Conservation (phyloP, 92 coral and sea anemone genomes). For the Bergia puertoricense region DNA sequence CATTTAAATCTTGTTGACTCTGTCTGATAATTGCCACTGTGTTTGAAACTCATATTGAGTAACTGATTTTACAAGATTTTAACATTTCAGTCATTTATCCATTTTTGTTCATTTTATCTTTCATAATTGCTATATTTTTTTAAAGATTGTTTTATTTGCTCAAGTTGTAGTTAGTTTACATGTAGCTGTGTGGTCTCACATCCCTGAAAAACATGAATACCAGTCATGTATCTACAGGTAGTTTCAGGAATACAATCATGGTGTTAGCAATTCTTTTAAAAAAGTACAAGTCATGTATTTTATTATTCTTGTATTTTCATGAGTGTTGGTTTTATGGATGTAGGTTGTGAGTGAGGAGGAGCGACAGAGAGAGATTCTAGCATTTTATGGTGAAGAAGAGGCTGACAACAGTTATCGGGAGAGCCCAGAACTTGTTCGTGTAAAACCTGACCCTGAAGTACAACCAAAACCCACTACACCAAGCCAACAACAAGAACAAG, state of each 20-base stretch:
- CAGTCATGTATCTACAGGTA: neutral
- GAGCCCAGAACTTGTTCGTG: constrained; percentile 27
- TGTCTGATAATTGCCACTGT: too few species aligned
- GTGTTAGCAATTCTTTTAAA: neutral
- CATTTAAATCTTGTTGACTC: too few species aligned
- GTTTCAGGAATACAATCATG: neutral
- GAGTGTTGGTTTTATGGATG: neutral
- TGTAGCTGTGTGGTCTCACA: too few species aligned
- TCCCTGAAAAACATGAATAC: too few species aligned
- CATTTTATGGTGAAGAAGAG: constrained; percentile 44
- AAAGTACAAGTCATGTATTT: neutral
- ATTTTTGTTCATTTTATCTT: too few species aligned
- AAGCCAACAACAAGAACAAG: neutral
- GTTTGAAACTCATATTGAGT: too few species aligned
- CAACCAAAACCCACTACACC: neutral
- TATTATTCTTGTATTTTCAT: neutral
- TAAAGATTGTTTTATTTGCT: too few species aligned
- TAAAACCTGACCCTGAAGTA: constrained; percentile 12
- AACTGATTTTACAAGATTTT: too few species aligned
- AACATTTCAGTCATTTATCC: too few species aligned
- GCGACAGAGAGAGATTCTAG: constrained; percentile 38
- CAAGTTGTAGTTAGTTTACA: too few species aligned
- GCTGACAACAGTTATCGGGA: constrained; percentile 19
- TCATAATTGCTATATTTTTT: too few species aligned
- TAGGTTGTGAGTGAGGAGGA: constrained; percentile 35